Conservation (phyloP, 2,797 vertebrate species). For the Geotrypetes seraphini region DNA sequence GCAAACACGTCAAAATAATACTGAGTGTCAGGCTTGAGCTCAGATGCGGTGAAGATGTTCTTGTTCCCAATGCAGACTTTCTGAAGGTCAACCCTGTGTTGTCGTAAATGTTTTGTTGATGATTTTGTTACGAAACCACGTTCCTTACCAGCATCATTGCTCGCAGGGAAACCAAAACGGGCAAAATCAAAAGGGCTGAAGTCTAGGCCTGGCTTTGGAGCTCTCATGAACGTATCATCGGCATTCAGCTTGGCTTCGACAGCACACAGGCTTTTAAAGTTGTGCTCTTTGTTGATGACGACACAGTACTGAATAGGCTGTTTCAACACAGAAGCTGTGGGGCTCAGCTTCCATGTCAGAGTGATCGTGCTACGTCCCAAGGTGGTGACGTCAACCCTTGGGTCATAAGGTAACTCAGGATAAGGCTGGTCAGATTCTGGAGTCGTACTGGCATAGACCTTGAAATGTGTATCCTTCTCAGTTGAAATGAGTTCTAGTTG, state of each 20-base stretch:
- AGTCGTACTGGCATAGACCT: slow-evolving; percentile 88
- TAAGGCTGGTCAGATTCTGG: slow-evolving; percentile 94
- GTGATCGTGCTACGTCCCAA: slow-evolving; percentile 89
- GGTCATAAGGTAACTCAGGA: slow-evolving; percentile 88
- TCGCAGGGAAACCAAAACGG: slow-evolving; percentile 84
- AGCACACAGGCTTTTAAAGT: slow-evolving; percentile 95
- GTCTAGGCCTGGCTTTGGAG: slow-evolving; percentile 85
- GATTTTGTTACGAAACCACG: slow-evolving; percentile 50
- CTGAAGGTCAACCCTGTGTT: slow-evolving; percentile 70
- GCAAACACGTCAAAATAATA: slow-evolving; percentile 97
- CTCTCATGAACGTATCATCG: slow-evolving; percentile 84
- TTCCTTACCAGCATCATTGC: slow-evolving; percentile 66
- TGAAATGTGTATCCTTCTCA: slow-evolving; percentile 94
- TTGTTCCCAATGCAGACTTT: slow-evolving; percentile 90
- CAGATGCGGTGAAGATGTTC: slow-evolving; percentile 89
- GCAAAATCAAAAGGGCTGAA: slow-evolving; percentile 94
- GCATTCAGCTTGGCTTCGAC: slow-evolving; percentile 81
- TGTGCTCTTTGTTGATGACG: slow-evolving; percentile 93
- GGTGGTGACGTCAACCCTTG: slow-evolving; percentile 84
- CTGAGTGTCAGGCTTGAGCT: slow-evolving; percentile 86
- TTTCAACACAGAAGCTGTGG: slow-evolving; percentile 73
- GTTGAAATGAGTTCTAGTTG: slow-evolving; percentile 89
- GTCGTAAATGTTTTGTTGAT: slow-evolving; percentile 58
- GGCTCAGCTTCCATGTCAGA: slow-evolving; percentile 90
- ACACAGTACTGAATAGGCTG: slow-evolving; percentile 91